Base-by-base conservation (phyloP, 1,140 invertebrate genomes). In the Ridgeia piscesae region DNA sequence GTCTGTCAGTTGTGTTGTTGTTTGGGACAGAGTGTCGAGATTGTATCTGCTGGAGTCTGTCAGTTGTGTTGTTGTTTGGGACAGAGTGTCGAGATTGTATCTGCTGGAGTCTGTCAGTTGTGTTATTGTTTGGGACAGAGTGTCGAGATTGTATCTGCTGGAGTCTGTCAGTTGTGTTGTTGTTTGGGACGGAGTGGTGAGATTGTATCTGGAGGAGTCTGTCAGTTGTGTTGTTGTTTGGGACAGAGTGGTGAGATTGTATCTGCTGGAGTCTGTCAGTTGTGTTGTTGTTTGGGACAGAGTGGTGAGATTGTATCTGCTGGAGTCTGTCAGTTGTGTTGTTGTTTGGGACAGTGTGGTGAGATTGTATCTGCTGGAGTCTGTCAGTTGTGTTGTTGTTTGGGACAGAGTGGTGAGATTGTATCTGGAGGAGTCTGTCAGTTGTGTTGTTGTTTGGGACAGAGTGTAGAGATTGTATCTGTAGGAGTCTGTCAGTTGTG, bases 1-100 rank as follows among this genome's bases (percentile, higher is more conserved):
- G 94, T 98, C 98, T 95, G 98, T 99, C 0, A 97, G 97, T 95
- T 89, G 8, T 89, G 14, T 17, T 89, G n/a, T 2, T 89, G n/a
- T 89, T 34, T 33, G 9, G 4, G n/a, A 33, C 34, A 89, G 4
- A 33, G 42, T 6, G 42, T 42, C 4, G 42, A 42, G 42, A 42
- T 42, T 42, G 42, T 42, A 42, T 34, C 14, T 6, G 4, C n/a
- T 89, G n/a, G n/a, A 89, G n/a, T 34, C 14, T 34, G 42, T 77
- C 58, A 77, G 58, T 34, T 14, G n/a, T 89, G 89, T 34, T 89
- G n/a, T 34, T 89, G n/a, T 89, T 34, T 33, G 9, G 4, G n/a
- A 33, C 34, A 89, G 4, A 33, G 42, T 6, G 42, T 42, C 4
- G 42, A 42, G 42, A 42, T 42, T 42, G 42, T 42, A 42, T 27